These are phyloP conservation scores for Neodiprion pinetum DNA, from an alignment of 1,140 invertebrate species.

Conservation along the genomic window DNA sequence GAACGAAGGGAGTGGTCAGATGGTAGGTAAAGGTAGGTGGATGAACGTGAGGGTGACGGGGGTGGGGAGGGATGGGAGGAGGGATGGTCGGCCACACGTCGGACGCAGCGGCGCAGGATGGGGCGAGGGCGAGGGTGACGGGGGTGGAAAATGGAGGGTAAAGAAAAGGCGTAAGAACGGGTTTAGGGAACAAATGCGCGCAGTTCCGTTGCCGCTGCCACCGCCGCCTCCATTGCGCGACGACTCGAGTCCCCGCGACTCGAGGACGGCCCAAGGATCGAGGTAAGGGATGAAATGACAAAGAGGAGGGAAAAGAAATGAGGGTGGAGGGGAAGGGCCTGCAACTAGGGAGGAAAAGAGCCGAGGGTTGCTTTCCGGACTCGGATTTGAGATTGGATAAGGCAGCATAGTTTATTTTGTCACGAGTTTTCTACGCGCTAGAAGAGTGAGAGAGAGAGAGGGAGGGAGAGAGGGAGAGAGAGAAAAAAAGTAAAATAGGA, in stretches of 20 bases:
- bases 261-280: background rate
- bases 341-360: slow-evolving; percentile 45
- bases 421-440: slow-evolving; percentile 35
- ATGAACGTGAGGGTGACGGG: background rate
- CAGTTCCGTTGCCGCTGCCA: background rate
- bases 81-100: background rate
- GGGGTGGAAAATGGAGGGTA: slow-evolving; percentile 9
- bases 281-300: background rate
- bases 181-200: slow-evolving; percentile 4
- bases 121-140: background rate
- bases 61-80: too few species aligned
- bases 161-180: slow-evolving; percentile 2
- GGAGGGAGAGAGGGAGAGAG: slow-evolving; percentile 22
- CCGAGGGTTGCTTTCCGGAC: too few species aligned
- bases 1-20: slow-evolving; percentile 4
- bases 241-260: background rate
- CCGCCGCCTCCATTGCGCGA: slow-evolving; percentile 23
- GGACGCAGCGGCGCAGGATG: background rate
- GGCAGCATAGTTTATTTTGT: slow-evolving; percentile 44
- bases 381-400: slow-evolving; percentile 47
- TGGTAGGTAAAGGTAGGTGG: background rate
- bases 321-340: slow-evolving; percentile 34
- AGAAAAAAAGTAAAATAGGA: slow-evolving; percentile 24
- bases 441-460: slow-evolving; percentile 21
- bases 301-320: background rate